Base-by-base conservation (phyloP, 2,113 vertebrate species). In the Datnioides undecimradiatus region DNA sequence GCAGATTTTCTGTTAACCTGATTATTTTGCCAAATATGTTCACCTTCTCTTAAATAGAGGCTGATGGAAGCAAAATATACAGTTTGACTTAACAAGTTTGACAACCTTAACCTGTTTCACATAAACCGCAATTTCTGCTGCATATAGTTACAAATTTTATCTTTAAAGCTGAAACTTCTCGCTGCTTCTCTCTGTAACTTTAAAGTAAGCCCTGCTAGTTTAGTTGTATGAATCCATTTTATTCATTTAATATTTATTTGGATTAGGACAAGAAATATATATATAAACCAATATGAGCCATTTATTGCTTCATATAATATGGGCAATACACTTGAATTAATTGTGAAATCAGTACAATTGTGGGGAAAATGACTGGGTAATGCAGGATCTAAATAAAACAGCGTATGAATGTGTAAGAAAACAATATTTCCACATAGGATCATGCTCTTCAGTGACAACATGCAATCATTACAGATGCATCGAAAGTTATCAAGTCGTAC, bases 301-400 rank as follows among this genome's bases (percentile, higher is more conserved):
- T n/a, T n/a, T n/a, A n/a, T n/a, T n/a, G n/a, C n/a, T n/a, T n/a
- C n/a, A n/a, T n/a, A n/a, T n/a, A n/a, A n/a, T n/a, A n/a, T n/a
- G n/a, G n/a, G n/a, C 11, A 66, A 34, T 66, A 4, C 27, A 43
- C 16, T 63, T 43, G 2, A 63, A 43, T 3, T 17, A 19, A 51
- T 51, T 66, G 13, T 38, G n/a, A 66, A n/a, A 55, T 54, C 16
- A 55, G 36, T 36, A n/a, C 46, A 76, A n/a, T 19, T 57, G 5
- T 54, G 23, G 6, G 19, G 45, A 71, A 38, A 16, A 9, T 12
- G 6, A 13, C 60, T 11, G 40, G 41, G 10, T 3, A 6, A 21
- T 58, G 33, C 19, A 58, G 33, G 17, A 58, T 34, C 1, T 58
- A 1, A 36, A 36, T n/a, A 59, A 36, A 59, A 59, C 11, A 59